phyloP scores from a whole-genome alignment of 1,140 invertebrate genomes.

The Galendromus occidentalis region DNA sequence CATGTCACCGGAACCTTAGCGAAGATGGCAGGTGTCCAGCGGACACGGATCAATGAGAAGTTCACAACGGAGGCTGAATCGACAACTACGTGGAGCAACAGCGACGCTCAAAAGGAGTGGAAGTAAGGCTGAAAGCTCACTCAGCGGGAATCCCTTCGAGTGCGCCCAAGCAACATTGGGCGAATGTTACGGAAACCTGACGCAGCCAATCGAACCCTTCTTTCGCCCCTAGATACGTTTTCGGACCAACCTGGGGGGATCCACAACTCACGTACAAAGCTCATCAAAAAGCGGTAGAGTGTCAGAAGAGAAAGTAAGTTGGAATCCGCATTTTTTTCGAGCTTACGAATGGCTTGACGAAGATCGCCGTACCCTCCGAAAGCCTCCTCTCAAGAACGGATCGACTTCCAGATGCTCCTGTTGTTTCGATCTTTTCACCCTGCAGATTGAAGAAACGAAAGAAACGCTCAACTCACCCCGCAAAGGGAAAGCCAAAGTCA shows the following conservation, averaged over 20 bases:
- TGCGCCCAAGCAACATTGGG: too few relatives aligned
- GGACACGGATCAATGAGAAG: slow-evolving; percentile 12
- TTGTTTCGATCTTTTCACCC: not conserved
- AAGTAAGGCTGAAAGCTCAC: not conserved
- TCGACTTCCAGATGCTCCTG: not conserved
- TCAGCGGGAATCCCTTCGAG: too few relatives aligned
- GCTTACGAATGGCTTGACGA: too few relatives aligned
- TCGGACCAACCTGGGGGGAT: slow-evolving; percentile 22
- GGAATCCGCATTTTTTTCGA: too few relatives aligned
- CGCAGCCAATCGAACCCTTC: too few relatives aligned
- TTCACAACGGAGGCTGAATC: slow-evolving; percentile 12
- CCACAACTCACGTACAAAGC: slow-evolving; percentile 21
- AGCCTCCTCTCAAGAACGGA: too few relatives aligned
- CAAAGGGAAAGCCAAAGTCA: not conserved
- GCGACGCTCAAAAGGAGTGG: slow-evolving; percentile 9
- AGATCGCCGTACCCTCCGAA: too few relatives aligned
- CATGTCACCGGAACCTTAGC: slow-evolving; percentile 32
- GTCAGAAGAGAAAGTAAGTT: slow-evolving; percentile 21
- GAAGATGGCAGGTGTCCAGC: slow-evolving; percentile 16
- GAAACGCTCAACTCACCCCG: slow-evolving; percentile 2
- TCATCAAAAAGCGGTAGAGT: slow-evolving; percentile 17
- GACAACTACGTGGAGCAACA: slow-evolving; percentile 14
- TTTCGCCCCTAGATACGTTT: slow-evolving; percentile 17
- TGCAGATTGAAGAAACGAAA: not conserved
- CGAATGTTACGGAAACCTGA: too few relatives aligned